Base-by-base conservation (phyloP, 1,140 invertebrate genomes). In the Pogonomyrmex californicus region DNA sequence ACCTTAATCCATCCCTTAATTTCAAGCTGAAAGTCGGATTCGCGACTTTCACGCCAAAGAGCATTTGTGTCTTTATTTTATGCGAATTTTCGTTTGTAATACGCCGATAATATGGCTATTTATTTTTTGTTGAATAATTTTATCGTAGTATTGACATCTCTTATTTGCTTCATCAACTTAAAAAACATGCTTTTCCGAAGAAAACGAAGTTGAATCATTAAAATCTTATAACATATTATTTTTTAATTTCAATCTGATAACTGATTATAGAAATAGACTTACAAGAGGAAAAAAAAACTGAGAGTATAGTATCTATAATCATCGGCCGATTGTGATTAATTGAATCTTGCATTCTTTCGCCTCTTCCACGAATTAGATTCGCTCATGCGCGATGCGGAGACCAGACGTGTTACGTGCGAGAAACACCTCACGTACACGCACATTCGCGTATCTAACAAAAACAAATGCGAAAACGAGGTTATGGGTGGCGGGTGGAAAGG, bases 381-480 rank as follows among this genome's bases (percentile, higher is more conserved):
- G 5, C 23, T 10, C 12, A 14, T 10, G 7, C 1, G 38, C 44
- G 41, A 9, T 23, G 44, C 14, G 41, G 41, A 51, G 58, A 23
- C n/a, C n/a, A 36, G 14, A 7, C 75, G 75, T 23, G 36, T 81
- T 70, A 14, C 63, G 5, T 56, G 23, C 66, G 41, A 70, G 38
- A 82, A 82, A 83, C 60, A 73, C 54, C 79, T 54, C 33, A 30
- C 47, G 30, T 38, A 56, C 41, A 44, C 3, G 9, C 65, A 81
- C 23, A 30, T 23, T 70, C 54, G 66, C 44, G 54, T 49, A 38
- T 75, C 68, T 68, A 60, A 60, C 54, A 83, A 83, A 83, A 83
- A 83, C 71, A 75, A 75, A 83, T 75, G 68, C 68, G 68, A 60
- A 83, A 83, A 83, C 54, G 54, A 17, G 12, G n/a, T 33, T 79